Evolutionary conservation across 2,113 vertebrate genomes (phyloP).

Genomic region (Melospiza georgiana): DNA sequence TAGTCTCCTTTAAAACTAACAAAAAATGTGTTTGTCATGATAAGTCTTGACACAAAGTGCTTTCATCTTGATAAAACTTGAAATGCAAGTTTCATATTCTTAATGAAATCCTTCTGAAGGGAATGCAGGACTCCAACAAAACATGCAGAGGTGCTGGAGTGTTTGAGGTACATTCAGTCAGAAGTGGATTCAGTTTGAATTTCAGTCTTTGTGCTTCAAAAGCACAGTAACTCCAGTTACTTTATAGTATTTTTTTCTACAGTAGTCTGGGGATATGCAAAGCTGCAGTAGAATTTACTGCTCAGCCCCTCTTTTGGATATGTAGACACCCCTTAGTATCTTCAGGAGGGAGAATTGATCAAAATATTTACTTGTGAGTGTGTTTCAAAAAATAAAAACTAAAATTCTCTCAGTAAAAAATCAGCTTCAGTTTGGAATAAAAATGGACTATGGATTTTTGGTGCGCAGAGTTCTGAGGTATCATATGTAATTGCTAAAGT

Average conservation of each 20-base stretch:
- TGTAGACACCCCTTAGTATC: not conserved
- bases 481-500: not conserved
- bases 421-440: not conserved
- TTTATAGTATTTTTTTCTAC: not conserved
- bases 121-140: not conserved
- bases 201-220: not conserved
- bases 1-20: not conserved
- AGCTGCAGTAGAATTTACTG: not conserved
- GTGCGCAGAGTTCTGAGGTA: not conserved
- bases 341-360: not conserved
- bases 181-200: not conserved
- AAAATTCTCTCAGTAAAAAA: not conserved
- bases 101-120: slow-evolving; percentile 9
- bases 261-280: not conserved
- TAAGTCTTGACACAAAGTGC: slow-evolving; percentile 14
- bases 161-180: not conserved
- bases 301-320: not conserved
- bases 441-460: not conserved
- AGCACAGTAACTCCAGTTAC: not conserved
- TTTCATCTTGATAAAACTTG: not conserved
- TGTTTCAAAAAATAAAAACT: not conserved
- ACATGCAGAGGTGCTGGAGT: not conserved
- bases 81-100: slow-evolving; percentile 30
- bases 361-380: not conserved
- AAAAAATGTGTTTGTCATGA: not conserved